These are phyloP conservation scores for Hydroisotoma schaefferi DNA, from an alignment of 2,888 invertebrate species.

Conservation along the genomic window DNA sequence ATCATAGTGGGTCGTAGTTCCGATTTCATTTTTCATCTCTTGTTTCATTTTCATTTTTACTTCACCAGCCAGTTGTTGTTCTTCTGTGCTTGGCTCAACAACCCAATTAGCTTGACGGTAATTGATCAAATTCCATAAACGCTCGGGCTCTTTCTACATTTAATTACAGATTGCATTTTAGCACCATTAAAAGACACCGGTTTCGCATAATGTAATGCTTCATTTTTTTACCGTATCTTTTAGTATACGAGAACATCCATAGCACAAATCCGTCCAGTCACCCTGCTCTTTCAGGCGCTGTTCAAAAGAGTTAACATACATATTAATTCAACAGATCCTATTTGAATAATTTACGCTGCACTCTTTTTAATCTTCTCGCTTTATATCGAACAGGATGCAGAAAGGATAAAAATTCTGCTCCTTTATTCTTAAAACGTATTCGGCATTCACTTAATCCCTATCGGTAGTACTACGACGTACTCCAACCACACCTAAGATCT, in stretches of 20 bases:
- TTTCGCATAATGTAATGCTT: background rate
- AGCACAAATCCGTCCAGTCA: conserved; percentile 23
- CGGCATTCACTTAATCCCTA: no score
- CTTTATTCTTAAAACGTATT: no score
- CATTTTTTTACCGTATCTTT: conserved; percentile 22
- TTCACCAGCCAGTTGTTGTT: background rate
- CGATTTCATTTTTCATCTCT: background rate
- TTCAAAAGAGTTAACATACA: background rate
- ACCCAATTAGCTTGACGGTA: background rate
- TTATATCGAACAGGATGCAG: no score
- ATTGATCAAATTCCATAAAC: conserved; percentile 1
- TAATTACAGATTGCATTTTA: conserved; percentile 1
- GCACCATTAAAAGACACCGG: background rate
- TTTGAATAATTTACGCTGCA: background rate
- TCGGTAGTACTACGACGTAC: no score
- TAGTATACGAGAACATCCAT: conserved; percentile 33
- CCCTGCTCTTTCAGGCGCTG: conserved; percentile 7
- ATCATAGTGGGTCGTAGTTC: background rate
- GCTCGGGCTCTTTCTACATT: conserved; percentile 14
- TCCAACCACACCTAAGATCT: no score
- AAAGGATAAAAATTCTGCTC: no score
- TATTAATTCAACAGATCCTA: background rate
- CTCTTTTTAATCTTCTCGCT: no score
- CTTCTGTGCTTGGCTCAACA: background rate
- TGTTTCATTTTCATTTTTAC: background rate